Conservation (phyloP, 64 coral and sea anemone genomes). For the Porites australiensis region DNA sequence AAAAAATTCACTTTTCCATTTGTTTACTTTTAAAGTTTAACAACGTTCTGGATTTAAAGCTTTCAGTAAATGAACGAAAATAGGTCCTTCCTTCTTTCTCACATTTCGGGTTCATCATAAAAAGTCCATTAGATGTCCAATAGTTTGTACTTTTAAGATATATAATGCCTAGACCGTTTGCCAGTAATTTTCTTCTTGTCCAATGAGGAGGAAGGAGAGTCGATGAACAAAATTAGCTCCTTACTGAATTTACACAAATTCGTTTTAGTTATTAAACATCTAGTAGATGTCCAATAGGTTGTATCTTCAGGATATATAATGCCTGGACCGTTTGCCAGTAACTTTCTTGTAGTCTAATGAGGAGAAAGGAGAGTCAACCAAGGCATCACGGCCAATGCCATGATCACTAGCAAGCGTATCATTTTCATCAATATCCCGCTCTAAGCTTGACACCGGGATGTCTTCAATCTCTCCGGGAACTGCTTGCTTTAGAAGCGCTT, state of each 20-base stretch:
- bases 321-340: conserved; percentile 66
- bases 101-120: no score
- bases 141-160: background rate
- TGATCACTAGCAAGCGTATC: conserved; percentile 63
- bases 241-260: no score
- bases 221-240: background rate
- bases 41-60: background rate
- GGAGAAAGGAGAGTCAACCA: conserved; percentile 70
- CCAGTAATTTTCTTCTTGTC: conserved; percentile 67
- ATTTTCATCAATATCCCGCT: conserved; percentile 68
- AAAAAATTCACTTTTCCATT: no score
- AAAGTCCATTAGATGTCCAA: no score
- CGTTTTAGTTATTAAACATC: no score
- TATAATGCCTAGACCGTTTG: conserved; percentile 55
- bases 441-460: conserved; percentile 70
- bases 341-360: conserved; percentile 62
- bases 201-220: conserved; percentile 60
- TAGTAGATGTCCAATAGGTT: no score
- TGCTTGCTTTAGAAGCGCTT: conserved; percentile 50
- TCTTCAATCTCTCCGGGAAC: conserved; percentile 65
- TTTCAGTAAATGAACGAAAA: background rate
- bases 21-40: background rate
- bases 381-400: conserved; percentile 59
- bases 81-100: no score
- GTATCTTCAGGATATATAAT: conserved; percentile 23